Evolutionary conservation across 2,113 vertebrate species (phyloP).

Genomic region (Periophthalmus modestus): DNA sequence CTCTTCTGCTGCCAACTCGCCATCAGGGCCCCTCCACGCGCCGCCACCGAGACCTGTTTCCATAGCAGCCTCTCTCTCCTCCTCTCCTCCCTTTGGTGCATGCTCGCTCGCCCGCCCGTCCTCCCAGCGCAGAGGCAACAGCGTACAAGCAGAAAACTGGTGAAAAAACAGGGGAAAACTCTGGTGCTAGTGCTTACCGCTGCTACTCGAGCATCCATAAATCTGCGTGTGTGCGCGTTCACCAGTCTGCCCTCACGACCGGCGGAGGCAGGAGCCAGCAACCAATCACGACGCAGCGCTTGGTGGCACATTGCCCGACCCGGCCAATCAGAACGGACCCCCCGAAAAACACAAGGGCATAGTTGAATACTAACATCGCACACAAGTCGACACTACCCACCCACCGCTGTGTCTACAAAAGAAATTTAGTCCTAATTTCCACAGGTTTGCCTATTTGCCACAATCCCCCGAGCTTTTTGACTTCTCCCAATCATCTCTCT

Average conservation of each 20-base stretch:
- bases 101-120: conserved; percentile 31
- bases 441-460: conserved; percentile 8
- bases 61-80: conserved; percentile 67
- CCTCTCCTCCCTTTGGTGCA: conserved; percentile 39
- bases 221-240: conserved; percentile 28
- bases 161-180: conserved; percentile 23
- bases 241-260: conserved; percentile 66
- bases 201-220: conserved; percentile 53
- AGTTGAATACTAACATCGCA: conserved; percentile 7
- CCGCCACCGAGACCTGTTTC: conserved; percentile 68
- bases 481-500: conserved; percentile 6
- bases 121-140: conserved; percentile 50
- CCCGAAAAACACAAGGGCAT: conserved; percentile 9
- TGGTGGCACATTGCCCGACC: conserved; percentile 42
- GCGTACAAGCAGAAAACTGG: conserved; percentile 50
- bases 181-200: conserved; percentile 18
- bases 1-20: conserved; percentile 66
- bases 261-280: conserved; percentile 50
- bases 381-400: conserved; percentile 22
- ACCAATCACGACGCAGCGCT: conserved; percentile 50
- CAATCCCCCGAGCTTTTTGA: not conserved
- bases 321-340: conserved; percentile 52
- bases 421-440: conserved; percentile 11
- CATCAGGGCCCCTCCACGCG: conserved; percentile 66
- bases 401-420: conserved; percentile 14